These are phyloP conservation scores for Anabacerthia variegaticeps DNA, from an alignment of 2,797 vertebrate species.

Conservation along the genomic window DNA sequence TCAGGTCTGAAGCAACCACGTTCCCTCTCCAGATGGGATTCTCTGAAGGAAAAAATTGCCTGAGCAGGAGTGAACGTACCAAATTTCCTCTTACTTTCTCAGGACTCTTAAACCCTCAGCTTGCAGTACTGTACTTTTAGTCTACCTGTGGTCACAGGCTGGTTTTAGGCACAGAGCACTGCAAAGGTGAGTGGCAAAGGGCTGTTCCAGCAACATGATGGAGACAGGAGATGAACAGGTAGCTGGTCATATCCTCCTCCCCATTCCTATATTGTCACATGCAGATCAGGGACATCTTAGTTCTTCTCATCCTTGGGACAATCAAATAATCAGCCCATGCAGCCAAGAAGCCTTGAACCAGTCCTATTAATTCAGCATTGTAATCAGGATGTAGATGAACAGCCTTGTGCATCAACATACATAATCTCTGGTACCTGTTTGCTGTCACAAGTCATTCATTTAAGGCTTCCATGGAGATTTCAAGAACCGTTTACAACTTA, in stretches of 20 bases:
- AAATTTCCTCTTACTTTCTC: background rate
- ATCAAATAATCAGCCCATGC: background rate
- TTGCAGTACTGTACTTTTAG: background rate
- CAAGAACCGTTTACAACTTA: background rate
- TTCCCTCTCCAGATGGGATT: background rate
- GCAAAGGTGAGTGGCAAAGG: background rate
- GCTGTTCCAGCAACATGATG: background rate
- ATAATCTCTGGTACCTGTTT: background rate
- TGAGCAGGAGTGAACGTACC: background rate
- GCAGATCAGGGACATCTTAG: background rate
- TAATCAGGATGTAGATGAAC: background rate
- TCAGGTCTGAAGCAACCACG: background rate
- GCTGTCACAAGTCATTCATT: background rate
- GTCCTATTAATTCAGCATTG: accelerated
- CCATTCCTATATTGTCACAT: background rate
- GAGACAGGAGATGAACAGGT: background rate
- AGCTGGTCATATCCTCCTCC: background rate
- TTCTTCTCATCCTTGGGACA: background rate
- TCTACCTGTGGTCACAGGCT: background rate
- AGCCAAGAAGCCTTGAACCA: background rate
- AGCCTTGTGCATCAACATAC: background rate
- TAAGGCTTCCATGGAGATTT: background rate
- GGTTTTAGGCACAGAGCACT: background rate
- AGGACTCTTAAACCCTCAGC: background rate
- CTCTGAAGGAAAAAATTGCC: background rate